Evolutionary conservation across 2,888 invertebrate genomes (phyloP).

Genomic region (Isoperla grammatica): DNA sequence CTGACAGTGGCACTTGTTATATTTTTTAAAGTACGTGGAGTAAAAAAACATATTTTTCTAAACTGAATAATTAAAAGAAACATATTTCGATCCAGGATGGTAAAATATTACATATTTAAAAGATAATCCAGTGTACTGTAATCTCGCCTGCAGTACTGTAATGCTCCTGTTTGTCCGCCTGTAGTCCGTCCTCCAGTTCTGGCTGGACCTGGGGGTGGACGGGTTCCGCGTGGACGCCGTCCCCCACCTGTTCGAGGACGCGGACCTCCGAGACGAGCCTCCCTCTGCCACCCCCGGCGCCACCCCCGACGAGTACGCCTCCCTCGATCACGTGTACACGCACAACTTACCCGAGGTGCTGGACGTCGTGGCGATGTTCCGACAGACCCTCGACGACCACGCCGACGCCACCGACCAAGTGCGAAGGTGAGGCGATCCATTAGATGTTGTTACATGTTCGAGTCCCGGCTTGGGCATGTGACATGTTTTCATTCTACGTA

Average conservation of each 20-base stretch:
- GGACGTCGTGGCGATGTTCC: slow-evolving; percentile 38
- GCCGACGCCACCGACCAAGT: slow-evolving; percentile 29
- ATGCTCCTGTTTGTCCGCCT: slow-evolving; percentile 23
- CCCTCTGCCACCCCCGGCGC: slow-evolving; percentile 40
- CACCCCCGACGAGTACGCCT: slow-evolving; percentile 31
- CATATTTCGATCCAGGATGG: too few relatives aligned
- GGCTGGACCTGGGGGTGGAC: slow-evolving; percentile 68
- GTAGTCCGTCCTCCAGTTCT: slow-evolving; percentile 58
- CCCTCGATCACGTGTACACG: slow-evolving; percentile 36
- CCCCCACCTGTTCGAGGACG: slow-evolving; percentile 31
- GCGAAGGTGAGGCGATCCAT: too few relatives aligned
- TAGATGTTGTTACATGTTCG: too few relatives aligned
- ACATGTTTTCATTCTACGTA: too few relatives aligned
- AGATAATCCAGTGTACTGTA: too few relatives aligned
- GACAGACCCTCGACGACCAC: slow-evolving; percentile 55
- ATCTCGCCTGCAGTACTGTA: not conserved
- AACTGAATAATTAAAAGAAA: too few relatives aligned
- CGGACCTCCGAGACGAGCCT: slow-evolving; percentile 43
- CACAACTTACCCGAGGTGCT: slow-evolving; percentile 37
- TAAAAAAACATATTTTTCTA: too few relatives aligned
- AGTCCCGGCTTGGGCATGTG: too few relatives aligned
- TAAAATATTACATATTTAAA: too few relatives aligned
- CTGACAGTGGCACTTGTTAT: too few relatives aligned
- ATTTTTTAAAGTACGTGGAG: too few relatives aligned
- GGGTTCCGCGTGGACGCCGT: slow-evolving; percentile 67